phyloP scores from a whole-genome alignment of 2,797 vertebrate genomes.

The Anableps anableps region DNA sequence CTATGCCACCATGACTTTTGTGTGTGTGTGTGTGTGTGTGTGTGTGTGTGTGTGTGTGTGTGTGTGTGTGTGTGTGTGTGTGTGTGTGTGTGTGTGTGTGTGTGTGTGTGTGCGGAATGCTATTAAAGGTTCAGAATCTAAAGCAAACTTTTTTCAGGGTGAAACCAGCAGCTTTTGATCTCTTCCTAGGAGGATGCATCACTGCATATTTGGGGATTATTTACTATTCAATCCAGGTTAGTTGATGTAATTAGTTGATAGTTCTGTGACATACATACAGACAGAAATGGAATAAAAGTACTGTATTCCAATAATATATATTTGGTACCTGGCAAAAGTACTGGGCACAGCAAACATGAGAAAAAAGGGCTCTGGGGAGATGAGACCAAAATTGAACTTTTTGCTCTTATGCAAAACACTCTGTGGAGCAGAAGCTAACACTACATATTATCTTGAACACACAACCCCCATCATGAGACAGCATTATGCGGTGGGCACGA shows the following conservation, averaged over 20 bases:
- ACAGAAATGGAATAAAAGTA: background rate
- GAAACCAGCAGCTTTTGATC: conserved; percentile 87
- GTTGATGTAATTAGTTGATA: conserved; percentile 18
- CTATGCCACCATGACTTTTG: background rate
- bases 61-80: background rate
- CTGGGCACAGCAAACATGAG: background rate
- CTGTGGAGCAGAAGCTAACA: background rate
- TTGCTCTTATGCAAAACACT: background rate
- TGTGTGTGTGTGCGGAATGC: background rate
- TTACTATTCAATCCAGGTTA: conserved; percentile 82
- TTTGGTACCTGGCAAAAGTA: background rate
- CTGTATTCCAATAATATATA: background rate
- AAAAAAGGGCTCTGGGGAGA: background rate
- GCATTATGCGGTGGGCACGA: background rate
- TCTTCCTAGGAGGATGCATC: conserved; percentile 86
- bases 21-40: background rate
- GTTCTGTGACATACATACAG: background rate
- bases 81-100: background rate
- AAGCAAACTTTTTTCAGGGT: conserved; percentile 71
- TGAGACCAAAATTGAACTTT: background rate
- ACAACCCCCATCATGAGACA: background rate
- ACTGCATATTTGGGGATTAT: conserved; percentile 83
- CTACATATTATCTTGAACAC: background rate
- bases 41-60: background rate
- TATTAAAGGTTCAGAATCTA: conserved; percentile 1